Evolutionary conservation across 2,797 vertebrate species (phyloP).

Genomic region (Phrynocephalus vlangalii): DNA sequence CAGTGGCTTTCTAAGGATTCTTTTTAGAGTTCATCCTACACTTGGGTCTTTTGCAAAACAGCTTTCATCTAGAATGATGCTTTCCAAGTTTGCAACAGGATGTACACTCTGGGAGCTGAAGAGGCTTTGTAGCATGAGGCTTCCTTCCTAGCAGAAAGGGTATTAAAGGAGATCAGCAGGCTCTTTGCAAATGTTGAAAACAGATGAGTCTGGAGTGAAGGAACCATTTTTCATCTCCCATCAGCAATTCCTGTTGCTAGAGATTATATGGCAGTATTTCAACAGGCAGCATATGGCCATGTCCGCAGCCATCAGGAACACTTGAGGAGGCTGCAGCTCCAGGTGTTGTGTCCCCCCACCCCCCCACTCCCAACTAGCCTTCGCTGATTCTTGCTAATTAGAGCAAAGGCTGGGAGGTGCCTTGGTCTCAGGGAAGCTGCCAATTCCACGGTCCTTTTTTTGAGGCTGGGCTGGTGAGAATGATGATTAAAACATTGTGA

Average conservation of each 20-base stretch:
- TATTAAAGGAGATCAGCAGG: conserved; percentile 50
- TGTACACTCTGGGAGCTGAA: background rate
- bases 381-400: conserved; percentile 80
- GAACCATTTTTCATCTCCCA: conserved; percentile 58
- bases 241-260: conserved; percentile 72
- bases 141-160: conserved; percentile 14
- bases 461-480: conserved; percentile 61
- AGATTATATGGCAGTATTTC: conserved; percentile 75
- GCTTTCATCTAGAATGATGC: background rate
- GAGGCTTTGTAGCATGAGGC: background rate
- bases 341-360: conserved; percentile 64
- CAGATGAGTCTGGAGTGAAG: conserved; percentile 51
- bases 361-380: conserved; percentile 79
- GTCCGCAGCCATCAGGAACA: conserved; percentile 80
- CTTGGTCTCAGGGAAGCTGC: conserved; percentile 66
- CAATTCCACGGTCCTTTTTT: conserved; percentile 65
- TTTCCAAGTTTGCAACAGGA: background rate
- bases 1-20: background rate
- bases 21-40: too few species aligned
- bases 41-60: background rate
- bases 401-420: conserved; percentile 72
- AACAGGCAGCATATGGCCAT: conserved; percentile 78
- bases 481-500: conserved; percentile 61
- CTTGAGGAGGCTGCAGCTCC: conserved; percentile 77
- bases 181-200: conserved; percentile 53